Evolutionary conservation across 2,888 invertebrate genomes (phyloP).

Genomic region (Cerastis rubricosa): DNA sequence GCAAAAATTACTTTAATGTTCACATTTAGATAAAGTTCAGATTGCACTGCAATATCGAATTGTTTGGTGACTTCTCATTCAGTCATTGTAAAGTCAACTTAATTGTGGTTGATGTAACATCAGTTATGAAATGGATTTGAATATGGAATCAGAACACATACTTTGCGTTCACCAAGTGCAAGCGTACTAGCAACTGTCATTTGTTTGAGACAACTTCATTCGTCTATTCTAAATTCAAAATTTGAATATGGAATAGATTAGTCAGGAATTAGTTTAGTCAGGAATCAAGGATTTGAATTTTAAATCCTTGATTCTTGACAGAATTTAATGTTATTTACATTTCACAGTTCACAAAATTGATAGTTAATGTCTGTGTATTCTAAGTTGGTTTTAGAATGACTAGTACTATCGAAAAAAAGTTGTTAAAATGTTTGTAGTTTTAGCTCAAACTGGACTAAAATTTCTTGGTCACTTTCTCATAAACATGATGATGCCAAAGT

Average conservation of each 20-base stretch:
- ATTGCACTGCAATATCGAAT: neutral
- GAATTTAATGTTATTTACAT: neutral
- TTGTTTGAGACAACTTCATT: neutral
- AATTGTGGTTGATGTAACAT: neutral
- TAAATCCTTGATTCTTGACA: neutral
- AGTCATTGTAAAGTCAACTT: neutral
- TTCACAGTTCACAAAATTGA: neutral
- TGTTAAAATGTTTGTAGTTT: neutral
- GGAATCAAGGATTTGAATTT: too few species aligned
- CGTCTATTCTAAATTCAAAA: neutral
- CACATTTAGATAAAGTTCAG: neutral
- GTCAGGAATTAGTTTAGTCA: too few species aligned
- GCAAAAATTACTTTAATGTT: neutral
- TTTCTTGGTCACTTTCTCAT: neutral
- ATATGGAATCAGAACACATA: neutral
- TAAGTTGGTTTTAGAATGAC: neutral
- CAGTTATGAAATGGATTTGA: neutral
- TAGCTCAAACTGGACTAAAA: neutral
- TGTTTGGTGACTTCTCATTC: neutral
- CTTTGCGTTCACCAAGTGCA: neutral
- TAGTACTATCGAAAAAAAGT: neutral
- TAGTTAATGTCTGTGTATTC: accelerated
- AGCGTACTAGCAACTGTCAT: neutral
- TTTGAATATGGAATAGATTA: too few species aligned
- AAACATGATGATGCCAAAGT: neutral